Conservation (phyloP, 37 sponge, comb jelly and placozoan species). For the Trichoplax adhaerens region DNA sequence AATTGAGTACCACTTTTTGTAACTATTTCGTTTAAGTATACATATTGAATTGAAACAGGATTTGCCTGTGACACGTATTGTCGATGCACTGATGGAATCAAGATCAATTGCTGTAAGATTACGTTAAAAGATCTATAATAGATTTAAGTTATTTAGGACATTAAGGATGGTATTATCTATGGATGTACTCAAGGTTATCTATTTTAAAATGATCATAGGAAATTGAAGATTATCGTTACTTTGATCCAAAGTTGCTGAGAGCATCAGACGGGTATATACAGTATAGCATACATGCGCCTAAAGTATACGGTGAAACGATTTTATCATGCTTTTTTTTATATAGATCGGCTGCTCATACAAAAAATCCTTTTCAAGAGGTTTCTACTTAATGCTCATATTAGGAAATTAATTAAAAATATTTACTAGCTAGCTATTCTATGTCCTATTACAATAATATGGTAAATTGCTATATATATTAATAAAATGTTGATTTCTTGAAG, state of each 20-base stretch:
- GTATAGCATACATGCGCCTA: conserved; percentile 1
- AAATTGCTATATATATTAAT: not conserved
- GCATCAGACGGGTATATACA: conserved; percentile 33
- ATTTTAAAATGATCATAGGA: conserved; percentile 15
- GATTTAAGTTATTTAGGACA: too few relatives aligned
- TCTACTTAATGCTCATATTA: not conserved
- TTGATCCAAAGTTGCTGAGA: conserved; percentile 77
- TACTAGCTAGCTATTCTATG: not conserved
- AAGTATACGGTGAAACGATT: not conserved
- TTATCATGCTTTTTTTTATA: not conserved
- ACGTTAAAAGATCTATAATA: too few relatives aligned
- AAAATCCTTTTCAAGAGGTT: conserved; percentile 40
- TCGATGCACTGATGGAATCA: conserved; percentile 69
- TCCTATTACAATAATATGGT: not conserved
- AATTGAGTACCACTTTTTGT: not conserved
- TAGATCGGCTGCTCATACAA: conserved; percentile 21
- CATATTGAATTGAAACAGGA: conserved; percentile 21
- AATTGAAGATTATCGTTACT: conserved; percentile 70
- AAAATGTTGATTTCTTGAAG: conserved; percentile 14
- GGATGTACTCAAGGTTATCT: too few relatives aligned
- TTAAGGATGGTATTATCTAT: too few relatives aligned
- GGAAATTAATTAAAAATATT: conserved; percentile 4
- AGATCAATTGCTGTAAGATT: too few relatives aligned
- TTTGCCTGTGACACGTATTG: conserved; percentile 78
- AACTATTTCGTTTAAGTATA: not conserved